These are phyloP conservation scores for Garrulus glandarius DNA, from an alignment of 2,797 vertebrate genomes.

Conservation along the genomic window DNA sequence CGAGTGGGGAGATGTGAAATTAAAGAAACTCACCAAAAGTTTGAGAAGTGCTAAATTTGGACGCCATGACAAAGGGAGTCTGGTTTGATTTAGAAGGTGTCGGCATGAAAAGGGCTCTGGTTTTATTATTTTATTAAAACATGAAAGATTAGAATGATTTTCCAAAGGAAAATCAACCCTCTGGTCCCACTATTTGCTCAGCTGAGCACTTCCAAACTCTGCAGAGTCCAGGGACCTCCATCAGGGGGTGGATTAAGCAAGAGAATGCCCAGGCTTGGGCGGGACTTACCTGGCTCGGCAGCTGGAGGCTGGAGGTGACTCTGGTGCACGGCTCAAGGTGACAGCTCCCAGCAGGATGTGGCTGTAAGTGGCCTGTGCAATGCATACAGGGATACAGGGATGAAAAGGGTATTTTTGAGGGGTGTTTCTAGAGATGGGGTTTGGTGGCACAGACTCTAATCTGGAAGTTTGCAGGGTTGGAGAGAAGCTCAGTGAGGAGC, in stretches of 20 bases:
- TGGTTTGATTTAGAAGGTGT: conserved; percentile 63
- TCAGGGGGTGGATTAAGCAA: not conserved
- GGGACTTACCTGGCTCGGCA: not conserved
- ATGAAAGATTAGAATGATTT: conserved; percentile 43
- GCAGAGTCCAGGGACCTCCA: not conserved
- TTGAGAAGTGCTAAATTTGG: conserved; percentile 52
- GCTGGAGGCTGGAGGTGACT: not conserved
- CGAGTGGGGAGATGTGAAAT: not conserved
- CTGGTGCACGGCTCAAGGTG: accelerated
- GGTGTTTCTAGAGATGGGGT: not conserved
- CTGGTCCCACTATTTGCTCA: conserved; percentile 52
- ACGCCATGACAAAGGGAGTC: conserved; percentile 25
- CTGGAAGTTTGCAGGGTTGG: not conserved
- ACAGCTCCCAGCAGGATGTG: not conserved
- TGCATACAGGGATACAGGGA: not conserved
- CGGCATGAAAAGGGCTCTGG: not conserved
- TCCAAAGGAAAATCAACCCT: conserved; percentile 28
- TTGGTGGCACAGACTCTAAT: not conserved
- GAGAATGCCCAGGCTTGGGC: not conserved
- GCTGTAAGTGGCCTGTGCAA: not conserved
- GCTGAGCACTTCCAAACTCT: conserved; percentile 28
- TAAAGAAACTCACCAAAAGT: conserved; percentile 23
- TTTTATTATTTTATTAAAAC: conserved; percentile 60
- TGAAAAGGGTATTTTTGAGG: not conserved
- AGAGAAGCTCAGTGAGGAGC: not conserved